These are phyloP conservation scores for Axis porcinus DNA, from an alignment of 2,113 vertebrate species.

Conservation along the genomic window DNA sequence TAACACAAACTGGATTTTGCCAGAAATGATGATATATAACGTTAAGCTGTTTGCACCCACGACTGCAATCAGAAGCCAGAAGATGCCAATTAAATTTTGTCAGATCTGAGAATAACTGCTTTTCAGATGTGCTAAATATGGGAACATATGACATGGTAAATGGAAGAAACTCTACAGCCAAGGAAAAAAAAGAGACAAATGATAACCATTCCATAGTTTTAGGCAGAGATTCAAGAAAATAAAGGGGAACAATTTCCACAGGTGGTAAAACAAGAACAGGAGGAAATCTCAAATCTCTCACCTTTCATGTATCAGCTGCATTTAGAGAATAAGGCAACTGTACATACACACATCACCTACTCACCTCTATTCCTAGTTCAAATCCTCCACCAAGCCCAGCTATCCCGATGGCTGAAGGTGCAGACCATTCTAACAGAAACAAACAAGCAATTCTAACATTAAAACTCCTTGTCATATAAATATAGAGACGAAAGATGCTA, in stretches of 20 bases:
- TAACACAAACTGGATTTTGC: neutral
- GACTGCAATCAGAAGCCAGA: neutral
- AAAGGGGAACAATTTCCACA: too few relatives aligned
- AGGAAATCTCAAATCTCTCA: neutral
- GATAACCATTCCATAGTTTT: fast-evolving
- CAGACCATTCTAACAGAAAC: constrained; percentile 89
- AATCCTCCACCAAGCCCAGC: constrained; percentile 97
- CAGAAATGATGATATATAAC: neutral
- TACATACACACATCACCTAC: neutral
- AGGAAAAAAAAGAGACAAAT: neutral
- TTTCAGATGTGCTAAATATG: neutral
- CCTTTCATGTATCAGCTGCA: fast-evolving
- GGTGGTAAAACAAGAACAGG: neutral
- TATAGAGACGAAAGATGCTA: neutral
- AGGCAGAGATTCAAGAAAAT: neutral
- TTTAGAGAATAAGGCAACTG: fast-evolving
- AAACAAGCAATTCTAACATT: neutral
- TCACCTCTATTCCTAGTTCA: constrained; percentile 96
- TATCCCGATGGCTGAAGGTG: constrained; percentile 96
- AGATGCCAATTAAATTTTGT: neutral
- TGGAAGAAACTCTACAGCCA: neutral
- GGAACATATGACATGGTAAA: neutral
- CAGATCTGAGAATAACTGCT: neutral
- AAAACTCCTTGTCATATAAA: neutral
- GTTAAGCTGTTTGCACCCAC: neutral